A percentile compares a stretch with the other conserved stretches of the same genome.
phyloP scores from a whole-genome alignment of 2,888 invertebrate genomes.

The Oligia strigilis region DNA sequence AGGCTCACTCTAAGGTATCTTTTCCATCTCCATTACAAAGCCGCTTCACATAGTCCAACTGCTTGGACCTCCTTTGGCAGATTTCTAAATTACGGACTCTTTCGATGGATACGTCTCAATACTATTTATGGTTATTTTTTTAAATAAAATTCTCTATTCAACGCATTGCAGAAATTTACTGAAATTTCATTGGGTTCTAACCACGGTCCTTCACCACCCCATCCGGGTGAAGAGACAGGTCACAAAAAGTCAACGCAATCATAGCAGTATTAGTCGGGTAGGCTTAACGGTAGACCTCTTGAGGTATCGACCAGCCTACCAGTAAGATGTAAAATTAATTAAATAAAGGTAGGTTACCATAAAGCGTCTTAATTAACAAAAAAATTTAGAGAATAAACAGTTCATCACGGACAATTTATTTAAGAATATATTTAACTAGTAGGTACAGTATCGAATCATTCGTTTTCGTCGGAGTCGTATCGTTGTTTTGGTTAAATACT shows the following conservation, averaged over 20 bases:
- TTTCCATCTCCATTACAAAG: neutral
- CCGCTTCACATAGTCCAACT: neutral
- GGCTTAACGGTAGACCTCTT: conserved; percentile 13
- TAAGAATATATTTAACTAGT: neutral
- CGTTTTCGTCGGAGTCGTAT: neutral
- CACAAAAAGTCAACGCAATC: neutral
- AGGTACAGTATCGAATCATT: neutral
- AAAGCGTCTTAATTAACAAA: neutral
- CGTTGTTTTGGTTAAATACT: neutral
- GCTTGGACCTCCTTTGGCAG: neutral
- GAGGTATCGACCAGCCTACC: conserved; percentile 26
- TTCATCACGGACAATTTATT: neutral
- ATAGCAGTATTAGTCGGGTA: conserved; percentile 24
- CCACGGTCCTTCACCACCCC: neutral
- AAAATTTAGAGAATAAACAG: neutral
- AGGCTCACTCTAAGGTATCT: neutral
- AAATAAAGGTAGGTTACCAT: neutral
- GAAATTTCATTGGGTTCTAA: neutral
- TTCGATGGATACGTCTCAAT: neutral
- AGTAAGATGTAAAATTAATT: conserved; percentile 9
- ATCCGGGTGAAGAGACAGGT: neutral
- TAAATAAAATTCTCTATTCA: neutral
- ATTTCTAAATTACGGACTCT: neutral
- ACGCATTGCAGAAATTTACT: conserved; percentile 13
- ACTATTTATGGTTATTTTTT: neutral